These are phyloP conservation scores for Coreoperca whiteheadi DNA, from an alignment of 2,113 vertebrate genomes.

Conservation along the genomic window DNA sequence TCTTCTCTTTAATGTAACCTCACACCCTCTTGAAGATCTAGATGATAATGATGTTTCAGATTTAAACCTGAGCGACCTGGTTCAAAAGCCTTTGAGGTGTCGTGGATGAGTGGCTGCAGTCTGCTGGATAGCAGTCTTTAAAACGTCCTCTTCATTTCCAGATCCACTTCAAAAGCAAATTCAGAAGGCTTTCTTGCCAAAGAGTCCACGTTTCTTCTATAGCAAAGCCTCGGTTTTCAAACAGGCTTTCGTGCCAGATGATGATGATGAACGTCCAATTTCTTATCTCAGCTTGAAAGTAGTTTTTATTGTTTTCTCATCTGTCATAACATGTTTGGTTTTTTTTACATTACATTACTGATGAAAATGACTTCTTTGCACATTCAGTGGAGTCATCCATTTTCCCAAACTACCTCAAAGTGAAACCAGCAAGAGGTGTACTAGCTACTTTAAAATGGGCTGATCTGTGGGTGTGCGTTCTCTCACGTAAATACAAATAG, in stretches of 20 bases:
- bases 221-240: constrained; percentile 26
- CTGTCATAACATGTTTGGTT: constrained; percentile 26
- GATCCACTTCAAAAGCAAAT: constrained; percentile 54
- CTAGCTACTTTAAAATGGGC: neutral
- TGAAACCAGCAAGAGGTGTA: neutral
- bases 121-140: constrained; percentile 17
- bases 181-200: constrained; percentile 28
- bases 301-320: constrained; percentile 16
- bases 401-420: constrained; percentile 15
- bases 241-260: constrained; percentile 12
- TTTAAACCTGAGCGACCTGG: constrained; percentile 19
- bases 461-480: neutral
- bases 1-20: too few species aligned
- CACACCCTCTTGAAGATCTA: constrained; percentile 16
- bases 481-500: neutral
- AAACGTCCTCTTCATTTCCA: constrained; percentile 38
- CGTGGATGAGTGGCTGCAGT: constrained; percentile 42
- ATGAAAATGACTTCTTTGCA: constrained; percentile 32
- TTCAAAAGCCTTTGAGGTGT: constrained; percentile 52
- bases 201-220: constrained; percentile 6
- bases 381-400: constrained; percentile 2
- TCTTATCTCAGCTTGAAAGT: constrained; percentile 31
- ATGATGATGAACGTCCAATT: constrained; percentile 38
- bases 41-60: constrained; percentile 45
- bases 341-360: constrained; percentile 16